Conservation (phyloP, 2,113 vertebrate species). For the Hippocampus barbouri region DNA sequence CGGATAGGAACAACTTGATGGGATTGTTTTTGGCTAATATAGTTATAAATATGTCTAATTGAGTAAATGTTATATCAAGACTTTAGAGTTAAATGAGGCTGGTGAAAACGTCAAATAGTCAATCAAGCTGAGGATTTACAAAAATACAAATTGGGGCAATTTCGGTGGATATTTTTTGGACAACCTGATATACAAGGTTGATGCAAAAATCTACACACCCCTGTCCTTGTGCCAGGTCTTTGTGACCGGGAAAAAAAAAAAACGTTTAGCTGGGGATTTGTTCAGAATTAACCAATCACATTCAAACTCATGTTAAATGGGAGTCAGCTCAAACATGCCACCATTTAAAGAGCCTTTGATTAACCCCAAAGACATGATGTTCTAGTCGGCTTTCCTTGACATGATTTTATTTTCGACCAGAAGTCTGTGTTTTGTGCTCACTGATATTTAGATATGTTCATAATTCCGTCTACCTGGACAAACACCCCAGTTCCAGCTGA, state of each 20-base stretch:
- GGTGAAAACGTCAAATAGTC: conserved; percentile 4
- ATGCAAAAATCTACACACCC: no score
- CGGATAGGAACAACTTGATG: conserved; percentile 17
- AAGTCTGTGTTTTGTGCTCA: neutral
- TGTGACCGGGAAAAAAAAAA: no score
- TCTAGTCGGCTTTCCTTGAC: neutral
- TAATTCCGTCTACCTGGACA: no score
- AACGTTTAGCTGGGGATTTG: no score
- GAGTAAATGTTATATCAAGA: conserved; percentile 8
- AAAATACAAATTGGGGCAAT: conserved; percentile 1
- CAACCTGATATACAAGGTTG: neutral
- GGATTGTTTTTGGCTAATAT: conserved; percentile 25
- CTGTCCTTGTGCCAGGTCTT: no score
- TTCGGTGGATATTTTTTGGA: neutral
- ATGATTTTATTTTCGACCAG: neutral
- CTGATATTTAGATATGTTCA: no score
- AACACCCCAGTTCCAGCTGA: no score
- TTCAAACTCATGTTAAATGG: no score
- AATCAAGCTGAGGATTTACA: conserved; percentile 10
- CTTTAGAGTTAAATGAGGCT: conserved; percentile 20
- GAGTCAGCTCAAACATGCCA: neutral
- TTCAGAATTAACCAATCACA: no score
- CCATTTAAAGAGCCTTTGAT: neutral
- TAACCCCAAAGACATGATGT: neutral
- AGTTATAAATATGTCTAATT: conserved; percentile 25